These are phyloP conservation scores for Tenebrio molitor DNA, from an alignment of 1,140 invertebrate species.

Conservation along the genomic window DNA sequence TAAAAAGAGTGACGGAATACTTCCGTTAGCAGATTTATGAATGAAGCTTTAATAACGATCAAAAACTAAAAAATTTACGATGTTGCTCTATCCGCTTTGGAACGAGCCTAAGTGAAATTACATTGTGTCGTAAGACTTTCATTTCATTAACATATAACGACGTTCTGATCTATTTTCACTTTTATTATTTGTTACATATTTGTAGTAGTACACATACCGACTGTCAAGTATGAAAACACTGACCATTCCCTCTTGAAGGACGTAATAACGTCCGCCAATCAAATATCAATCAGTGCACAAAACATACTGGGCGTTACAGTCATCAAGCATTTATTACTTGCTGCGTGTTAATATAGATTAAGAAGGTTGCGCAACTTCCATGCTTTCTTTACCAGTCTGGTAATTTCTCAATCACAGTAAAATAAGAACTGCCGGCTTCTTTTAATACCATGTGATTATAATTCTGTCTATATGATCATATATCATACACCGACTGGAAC, in stretches of 20 bases:
- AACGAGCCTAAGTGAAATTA: constrained; percentile 15
- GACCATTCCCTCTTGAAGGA: not conserved
- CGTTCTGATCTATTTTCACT: constrained; percentile 33
- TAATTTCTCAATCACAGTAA: constrained; percentile 8
- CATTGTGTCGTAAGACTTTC: constrained; percentile 29
- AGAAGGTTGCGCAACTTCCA: constrained; percentile 1
- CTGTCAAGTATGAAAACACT: constrained; percentile 17
- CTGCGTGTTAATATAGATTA: constrained; percentile 15
- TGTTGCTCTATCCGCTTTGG: no score
- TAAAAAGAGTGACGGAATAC: not conserved
- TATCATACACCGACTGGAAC: constrained; percentile 17
- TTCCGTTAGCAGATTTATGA: not conserved
- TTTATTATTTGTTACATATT: constrained; percentile 34
- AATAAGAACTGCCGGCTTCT: constrained; percentile 5
- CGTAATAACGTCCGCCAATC: constrained; percentile 5
- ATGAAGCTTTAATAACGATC: not conserved
- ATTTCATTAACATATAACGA: constrained; percentile 37
- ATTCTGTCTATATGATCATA: constrained; percentile 32
- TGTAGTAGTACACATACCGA: constrained; percentile 7
- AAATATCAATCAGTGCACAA: constrained; percentile 17
- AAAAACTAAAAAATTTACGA: no score
- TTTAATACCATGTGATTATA: constrained; percentile 12
- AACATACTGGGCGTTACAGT: not conserved
- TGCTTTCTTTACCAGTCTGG: constrained; percentile 7
- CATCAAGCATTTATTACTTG: constrained; percentile 27